phyloP scores from a whole-genome alignment of 2,888 invertebrate species.

The Steinernema carpocapsae region DNA sequence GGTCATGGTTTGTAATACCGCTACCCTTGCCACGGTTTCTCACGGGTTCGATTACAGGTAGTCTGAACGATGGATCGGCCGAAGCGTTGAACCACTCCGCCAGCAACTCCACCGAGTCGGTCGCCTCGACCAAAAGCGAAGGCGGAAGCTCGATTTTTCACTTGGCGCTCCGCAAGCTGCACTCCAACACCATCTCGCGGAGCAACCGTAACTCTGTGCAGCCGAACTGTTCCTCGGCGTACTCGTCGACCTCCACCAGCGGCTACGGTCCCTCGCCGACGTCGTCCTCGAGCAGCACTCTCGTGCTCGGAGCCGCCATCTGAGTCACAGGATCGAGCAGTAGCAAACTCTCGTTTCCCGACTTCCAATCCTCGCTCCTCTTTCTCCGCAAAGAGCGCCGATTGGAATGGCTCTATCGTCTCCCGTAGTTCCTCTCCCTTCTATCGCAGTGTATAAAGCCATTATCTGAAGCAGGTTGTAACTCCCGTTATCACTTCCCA shows the following conservation, averaged over 20 bases:
- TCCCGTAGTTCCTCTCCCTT: no score
- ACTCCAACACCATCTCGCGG: background rate
- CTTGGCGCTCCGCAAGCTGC: slow-evolving; percentile 16
- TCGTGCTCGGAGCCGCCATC: background rate
- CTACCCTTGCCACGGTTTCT: background rate
- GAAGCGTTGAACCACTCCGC: slow-evolving; percentile 1
- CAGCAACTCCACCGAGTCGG: background rate
- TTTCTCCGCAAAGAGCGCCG: background rate
- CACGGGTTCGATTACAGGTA: slow-evolving; percentile 24
- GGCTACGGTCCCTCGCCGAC: slow-evolving; percentile 22
- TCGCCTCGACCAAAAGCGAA: slow-evolving; percentile 7
- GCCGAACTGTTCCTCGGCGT: slow-evolving; percentile 22
- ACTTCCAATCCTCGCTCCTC: no score
- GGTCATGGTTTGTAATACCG: background rate
- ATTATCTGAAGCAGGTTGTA: background rate
- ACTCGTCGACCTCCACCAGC: background rate
- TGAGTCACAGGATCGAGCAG: background rate
- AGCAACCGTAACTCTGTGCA: slow-evolving; percentile 6
- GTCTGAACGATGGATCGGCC: background rate
- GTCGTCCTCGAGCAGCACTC: slow-evolving; percentile 3
- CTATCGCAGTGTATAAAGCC: background rate
- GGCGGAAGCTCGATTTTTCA: background rate
- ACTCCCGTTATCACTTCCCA: background rate
- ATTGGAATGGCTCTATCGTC: no score
- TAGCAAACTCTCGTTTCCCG: no score